Evolutionary conservation across 2,888 invertebrate species (phyloP), one percentile per base, ranked within the genome.

Genomic region (Neoscelio sp.): DNA sequence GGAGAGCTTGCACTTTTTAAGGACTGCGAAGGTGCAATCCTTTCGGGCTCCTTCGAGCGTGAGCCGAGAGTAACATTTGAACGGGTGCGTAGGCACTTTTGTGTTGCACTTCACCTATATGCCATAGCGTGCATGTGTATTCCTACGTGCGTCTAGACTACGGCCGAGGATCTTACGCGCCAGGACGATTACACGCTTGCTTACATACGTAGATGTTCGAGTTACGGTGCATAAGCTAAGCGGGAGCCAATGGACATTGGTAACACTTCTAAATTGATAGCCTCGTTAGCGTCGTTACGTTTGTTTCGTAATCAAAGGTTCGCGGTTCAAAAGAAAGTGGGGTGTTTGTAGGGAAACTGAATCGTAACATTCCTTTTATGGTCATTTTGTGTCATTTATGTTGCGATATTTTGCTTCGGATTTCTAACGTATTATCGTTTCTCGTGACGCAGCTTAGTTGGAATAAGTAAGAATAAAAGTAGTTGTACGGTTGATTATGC

Each of bases 51-150:
- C 58, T 62, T 75, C 78, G 86, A 89, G 86, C 89, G 89, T 89
- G 89, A 87, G 89, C 88, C 87, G 74, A 83, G 83, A 85, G 88
- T 89, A 89, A 88, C 89, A 89, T 89, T 89, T 89, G 82, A 82
- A 82, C 80, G 83, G 84, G 84, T 86, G 86, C 87, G 87, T 87
- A 87, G 84, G 81, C 83, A 80, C 67, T 67, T 81, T 83, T 80
- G 73, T 60, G 64, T 73, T 67, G 80, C 58, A 54, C 71, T 82
- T 78, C 78, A 75, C 71, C 80, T 73, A 75, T 78, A 50, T 50
- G 68, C 65, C 58, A 30, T 56, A 54, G 62, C 64, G 54, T 64
- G 62, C 35, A 23, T 38, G 65, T 26, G 33, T 42, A 42, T 46
- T 30, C 42, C 30, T 56, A 35, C 38, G 38, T 18, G 13, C n/a